Conservation (phyloP, 1,140 invertebrate species). For the Camponotus pennsylvanicus region DNA sequence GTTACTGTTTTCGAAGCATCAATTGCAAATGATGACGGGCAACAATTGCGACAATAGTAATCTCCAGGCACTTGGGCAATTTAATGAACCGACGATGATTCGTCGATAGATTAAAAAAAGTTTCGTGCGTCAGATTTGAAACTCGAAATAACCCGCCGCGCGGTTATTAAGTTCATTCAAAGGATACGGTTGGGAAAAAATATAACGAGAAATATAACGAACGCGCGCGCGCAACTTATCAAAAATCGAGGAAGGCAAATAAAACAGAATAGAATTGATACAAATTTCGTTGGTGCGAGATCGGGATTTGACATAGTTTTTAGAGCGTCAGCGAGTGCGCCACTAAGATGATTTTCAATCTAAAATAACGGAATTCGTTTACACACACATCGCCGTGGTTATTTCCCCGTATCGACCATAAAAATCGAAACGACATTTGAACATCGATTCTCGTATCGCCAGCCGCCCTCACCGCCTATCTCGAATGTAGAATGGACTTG, state of each 20-base stretch:
- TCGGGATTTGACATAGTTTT: conserved; percentile 48
- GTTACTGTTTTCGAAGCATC: conserved; percentile 70
- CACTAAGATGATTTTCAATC: conserved; percentile 36
- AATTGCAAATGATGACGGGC: conserved; percentile 75
- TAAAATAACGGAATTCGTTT: conserved; percentile 50
- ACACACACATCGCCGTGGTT: not conserved
- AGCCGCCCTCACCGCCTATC: conserved; percentile 19
- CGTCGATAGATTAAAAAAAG: conserved; percentile 58
- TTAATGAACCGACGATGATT: conserved; percentile 74
- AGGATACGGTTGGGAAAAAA: conserved; percentile 25
- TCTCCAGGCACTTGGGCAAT: conserved; percentile 66
- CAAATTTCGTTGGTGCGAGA: conserved; percentile 11
- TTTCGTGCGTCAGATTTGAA: conserved; percentile 52
- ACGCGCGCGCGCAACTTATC: conserved; percentile 25
- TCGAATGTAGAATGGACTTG: conserved; percentile 16
- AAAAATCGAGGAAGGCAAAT: conserved; percentile 39
- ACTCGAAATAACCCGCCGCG: conserved; percentile 52
- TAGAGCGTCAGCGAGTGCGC: not conserved
- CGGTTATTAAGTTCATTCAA: conserved; percentile 60
- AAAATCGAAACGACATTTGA: conserved; percentile 29
- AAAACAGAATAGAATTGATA: conserved; percentile 44
- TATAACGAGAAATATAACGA: conserved; percentile 35
- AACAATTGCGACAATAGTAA: conserved; percentile 73
- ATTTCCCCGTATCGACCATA: conserved; percentile 48
- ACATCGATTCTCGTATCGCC: conserved; percentile 39